Conservation (phyloP, 2,113 vertebrate species). For the Lamprotornis superbus region DNA sequence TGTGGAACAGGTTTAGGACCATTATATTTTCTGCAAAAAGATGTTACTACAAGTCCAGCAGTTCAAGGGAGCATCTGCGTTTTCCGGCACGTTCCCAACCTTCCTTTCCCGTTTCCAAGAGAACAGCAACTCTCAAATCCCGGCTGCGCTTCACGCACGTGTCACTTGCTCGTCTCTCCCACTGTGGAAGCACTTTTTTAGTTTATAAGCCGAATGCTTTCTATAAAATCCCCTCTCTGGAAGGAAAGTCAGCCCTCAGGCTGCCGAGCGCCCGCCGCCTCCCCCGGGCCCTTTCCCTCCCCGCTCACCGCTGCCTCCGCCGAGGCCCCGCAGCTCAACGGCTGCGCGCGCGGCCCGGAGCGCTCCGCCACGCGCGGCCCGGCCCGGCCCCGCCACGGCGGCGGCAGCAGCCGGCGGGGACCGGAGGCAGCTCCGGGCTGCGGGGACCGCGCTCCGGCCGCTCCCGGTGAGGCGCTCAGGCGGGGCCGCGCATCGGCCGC, state of each 20-base stretch:
- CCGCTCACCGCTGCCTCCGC: neutral
- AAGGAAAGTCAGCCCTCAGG: neutral
- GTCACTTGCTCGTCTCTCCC: neutral
- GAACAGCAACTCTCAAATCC: neutral
- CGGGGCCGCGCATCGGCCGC: too few relatives aligned
- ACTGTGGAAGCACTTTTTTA: rapidly evolving
- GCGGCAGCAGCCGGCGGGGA: neutral
- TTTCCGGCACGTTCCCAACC: neutral
- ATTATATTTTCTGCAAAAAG: rapidly evolving
- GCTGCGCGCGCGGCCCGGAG: neutral
- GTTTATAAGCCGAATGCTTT: rapidly evolving
- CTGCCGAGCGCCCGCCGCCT: neutral
- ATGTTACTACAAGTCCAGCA: too few relatives aligned
- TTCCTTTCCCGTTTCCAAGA: neutral
- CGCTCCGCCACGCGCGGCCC: too few relatives aligned
- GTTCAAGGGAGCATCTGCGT: neutral
- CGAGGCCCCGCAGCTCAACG: neutral
- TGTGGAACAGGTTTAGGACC: neutral
- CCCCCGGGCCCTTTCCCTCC: neutral
- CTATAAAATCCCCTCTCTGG: rapidly evolving
- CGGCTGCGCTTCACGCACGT: rapidly evolving
- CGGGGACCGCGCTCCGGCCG: too few relatives aligned
- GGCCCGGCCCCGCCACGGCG: neutral
- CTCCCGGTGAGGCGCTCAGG: too few relatives aligned
- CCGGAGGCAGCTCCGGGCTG: neutral